Percentiles rank a stretch among this genome's conserved stretches.
These are phyloP conservation scores for Tenthredo notha DNA, from an alignment of 2,888 invertebrate genomes.

Conservation along the genomic window DNA sequence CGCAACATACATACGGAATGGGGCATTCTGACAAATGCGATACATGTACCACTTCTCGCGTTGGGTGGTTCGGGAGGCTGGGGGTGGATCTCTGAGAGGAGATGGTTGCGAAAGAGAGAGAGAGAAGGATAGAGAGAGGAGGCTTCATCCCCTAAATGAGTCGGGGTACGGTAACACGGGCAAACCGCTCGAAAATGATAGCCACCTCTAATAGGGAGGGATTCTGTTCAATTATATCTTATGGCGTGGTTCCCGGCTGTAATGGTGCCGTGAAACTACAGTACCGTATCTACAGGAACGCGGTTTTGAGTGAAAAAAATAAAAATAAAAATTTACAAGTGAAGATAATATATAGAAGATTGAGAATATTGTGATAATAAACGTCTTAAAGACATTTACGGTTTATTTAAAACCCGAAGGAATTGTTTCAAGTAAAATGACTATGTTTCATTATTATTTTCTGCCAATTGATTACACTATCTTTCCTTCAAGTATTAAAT, in stretches of 20 bases:
- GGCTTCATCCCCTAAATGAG: slow-evolving; percentile 67
- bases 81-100: slow-evolving; percentile 49
- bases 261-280: slow-evolving; percentile 61
- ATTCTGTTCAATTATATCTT: slow-evolving; percentile 74
- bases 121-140: slow-evolving; percentile 51
- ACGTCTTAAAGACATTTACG: not conserved
- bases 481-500: not conserved
- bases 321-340: slow-evolving; percentile 56
- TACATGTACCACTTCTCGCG: slow-evolving; percentile 68
- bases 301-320: slow-evolving; percentile 48
- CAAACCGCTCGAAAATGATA: slow-evolving; percentile 66
- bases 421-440: not conserved
- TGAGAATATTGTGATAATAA: not conserved
- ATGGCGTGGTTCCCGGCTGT: slow-evolving; percentile 66
- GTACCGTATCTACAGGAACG: slow-evolving; percentile 38
- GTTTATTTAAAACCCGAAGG: not conserved
- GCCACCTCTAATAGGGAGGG: slow-evolving; percentile 70
- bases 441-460: not conserved
- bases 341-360: slow-evolving; percentile 52
- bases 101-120: slow-evolving; percentile 55
- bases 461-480: not conserved
- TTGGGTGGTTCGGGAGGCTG: slow-evolving; percentile 36
- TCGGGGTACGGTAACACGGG: slow-evolving; percentile 60
- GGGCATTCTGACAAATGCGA: slow-evolving; percentile 71
- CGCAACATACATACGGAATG: slow-evolving; percentile 69